phyloP scores from a whole-genome alignment of 2,888 invertebrate genomes.

The Hirtodrosophila trivittata region DNA sequence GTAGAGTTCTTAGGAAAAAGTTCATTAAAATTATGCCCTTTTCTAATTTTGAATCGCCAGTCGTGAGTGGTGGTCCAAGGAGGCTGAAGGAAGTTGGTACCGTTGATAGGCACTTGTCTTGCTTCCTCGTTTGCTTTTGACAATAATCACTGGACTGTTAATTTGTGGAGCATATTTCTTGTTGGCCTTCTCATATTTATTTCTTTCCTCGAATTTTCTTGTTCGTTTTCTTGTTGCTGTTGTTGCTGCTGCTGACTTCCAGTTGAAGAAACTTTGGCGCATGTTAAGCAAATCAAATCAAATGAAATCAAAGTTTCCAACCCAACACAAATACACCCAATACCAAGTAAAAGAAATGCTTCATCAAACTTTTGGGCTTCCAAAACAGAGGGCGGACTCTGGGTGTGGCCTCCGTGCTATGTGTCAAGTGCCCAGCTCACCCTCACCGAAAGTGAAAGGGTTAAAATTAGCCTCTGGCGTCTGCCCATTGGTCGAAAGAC shows the following conservation, averaged over 20 bases:
- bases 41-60: conserved; percentile 73
- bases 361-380: conserved; percentile 10
- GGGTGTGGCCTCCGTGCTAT: conserved; percentile 32
- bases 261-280: conserved; percentile 79
- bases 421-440: conserved; percentile 20
- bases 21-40: conserved; percentile 80
- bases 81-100: conserved; percentile 9
- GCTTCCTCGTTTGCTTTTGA: conserved; percentile 72
- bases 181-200: conserved; percentile 43
- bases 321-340: conserved; percentile 14
- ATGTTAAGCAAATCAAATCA: conserved; percentile 67
- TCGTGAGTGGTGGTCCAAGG: conserved; percentile 9
- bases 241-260: conserved; percentile 60
- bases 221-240: conserved; percentile 18
- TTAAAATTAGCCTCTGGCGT: conserved; percentile 19
- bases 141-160: conserved; percentile 82
- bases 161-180: conserved; percentile 67
- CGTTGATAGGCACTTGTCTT: conserved; percentile 70
- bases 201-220: conserved; percentile 29
- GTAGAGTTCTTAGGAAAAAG: conserved; percentile 63
- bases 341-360: conserved; percentile 18
- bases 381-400: conserved; percentile 8
- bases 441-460: conserved; percentile 35
- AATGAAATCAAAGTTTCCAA: conserved; percentile 71
- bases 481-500: conserved; percentile 41